Evolutionary conservation across 30 jellyfish, hydroid and myxozoan genomes (phyloP), one percentile per base, ranked within the genome.

Genomic region (Sanderia malayensis): DNA sequence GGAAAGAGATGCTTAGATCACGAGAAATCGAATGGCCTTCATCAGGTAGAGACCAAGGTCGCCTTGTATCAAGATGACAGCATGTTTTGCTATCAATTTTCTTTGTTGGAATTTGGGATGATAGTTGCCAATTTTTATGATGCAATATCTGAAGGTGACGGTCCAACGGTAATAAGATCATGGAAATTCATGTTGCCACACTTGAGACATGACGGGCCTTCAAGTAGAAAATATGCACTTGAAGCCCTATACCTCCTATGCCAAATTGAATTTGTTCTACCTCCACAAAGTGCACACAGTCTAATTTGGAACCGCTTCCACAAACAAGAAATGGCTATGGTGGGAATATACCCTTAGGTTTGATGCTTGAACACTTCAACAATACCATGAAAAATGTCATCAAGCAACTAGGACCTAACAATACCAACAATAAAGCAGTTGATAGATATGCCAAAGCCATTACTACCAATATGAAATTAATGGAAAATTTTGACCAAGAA

Each of bases 111-210:
- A 49, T 49, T 49, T 19, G 27, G 64, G 18, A 49, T 49, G 64
- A 15, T 49, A 9, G 64, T 49, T 2, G 64, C 24, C 24, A 49
- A 49, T 49, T 49, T 49, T 49, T 49, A 49, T 49, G 64, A 49
- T 49, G 64, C 64, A 4, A 49, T 49, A 49, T 49, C 64, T 49
- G 64, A 49, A 18, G 64, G 64, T 49, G 64, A 49, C 27, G 64
- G 52, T 37, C 10, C 13, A 4, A 37, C 10, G 52, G 52, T 37
- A 37, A 37, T 37, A 4, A 6, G 52, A 37, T 37, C 10, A 4
- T 37, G 52, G 52, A 37, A 37, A 37, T 37, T 37, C 13, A 37
- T 37, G 52, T 13, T 37, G 52, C 52, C 52, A 6, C 52, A 37
- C 13, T 37, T 37, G 52, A 37, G 52, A 13, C 52, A 37, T 37